Percentiles rank a stretch among this genome's conserved stretches.
These are phyloP conservation scores for Fukomys damarensis DNA, from an alignment of 2,113 vertebrate genomes.

Conservation along the genomic window DNA sequence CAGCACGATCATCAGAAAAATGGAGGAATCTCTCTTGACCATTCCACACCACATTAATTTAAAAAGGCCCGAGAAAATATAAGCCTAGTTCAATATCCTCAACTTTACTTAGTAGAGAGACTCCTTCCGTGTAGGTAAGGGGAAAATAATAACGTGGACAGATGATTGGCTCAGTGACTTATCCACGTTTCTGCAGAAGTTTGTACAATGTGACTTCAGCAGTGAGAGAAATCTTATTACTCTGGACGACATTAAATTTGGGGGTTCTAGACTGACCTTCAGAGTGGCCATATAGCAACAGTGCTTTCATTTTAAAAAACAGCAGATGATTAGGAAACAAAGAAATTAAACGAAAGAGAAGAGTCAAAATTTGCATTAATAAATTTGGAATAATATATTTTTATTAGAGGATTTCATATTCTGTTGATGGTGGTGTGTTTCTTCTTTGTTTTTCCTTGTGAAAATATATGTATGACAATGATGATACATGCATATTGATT, in stretches of 20 bases:
- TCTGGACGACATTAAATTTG: background rate
- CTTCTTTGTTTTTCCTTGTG: background rate
- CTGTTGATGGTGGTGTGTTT: background rate
- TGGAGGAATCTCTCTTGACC: constrained; percentile 46
- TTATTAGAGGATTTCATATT: background rate
- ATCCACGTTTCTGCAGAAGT: background rate
- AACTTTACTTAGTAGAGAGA: background rate
- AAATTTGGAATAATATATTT: background rate
- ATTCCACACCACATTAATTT: constrained; percentile 59
- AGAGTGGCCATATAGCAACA: background rate
- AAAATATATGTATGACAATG: background rate
- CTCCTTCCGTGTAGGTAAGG: background rate
- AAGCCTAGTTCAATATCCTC: background rate
- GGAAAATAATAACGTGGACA: background rate
- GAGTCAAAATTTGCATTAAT: background rate
- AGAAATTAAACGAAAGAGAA: background rate
- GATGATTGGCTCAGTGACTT: background rate
- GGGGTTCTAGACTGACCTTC: background rate
- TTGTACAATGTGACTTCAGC: background rate
- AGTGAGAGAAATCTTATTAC: background rate
- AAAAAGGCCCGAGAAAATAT: constrained; percentile 56
- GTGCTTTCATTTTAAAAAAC: background rate
- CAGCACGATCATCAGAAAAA: constrained; percentile 31
- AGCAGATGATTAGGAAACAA: background rate
- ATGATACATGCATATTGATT: background rate